phyloP scores from a whole-genome alignment of 2,113 vertebrate genomes.

The Lophius piscatorius region DNA sequence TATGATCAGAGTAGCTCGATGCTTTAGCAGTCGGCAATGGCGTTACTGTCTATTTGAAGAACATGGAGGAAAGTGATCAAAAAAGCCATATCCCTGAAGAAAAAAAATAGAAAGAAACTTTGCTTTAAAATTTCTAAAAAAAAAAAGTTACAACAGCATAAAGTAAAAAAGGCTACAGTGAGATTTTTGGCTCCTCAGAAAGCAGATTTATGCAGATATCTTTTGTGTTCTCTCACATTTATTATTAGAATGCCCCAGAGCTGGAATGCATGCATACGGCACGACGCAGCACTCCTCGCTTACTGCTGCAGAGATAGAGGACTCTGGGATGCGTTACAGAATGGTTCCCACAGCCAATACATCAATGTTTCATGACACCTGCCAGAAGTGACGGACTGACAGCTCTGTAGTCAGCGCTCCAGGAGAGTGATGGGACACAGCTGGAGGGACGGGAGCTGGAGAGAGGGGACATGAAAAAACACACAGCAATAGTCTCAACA shows the following conservation, averaged over 20 bases:
- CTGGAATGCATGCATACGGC: constrained; percentile 5
- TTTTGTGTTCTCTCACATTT: constrained; percentile 37
- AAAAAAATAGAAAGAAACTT: constrained; percentile 20
- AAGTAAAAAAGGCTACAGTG: constrained; percentile 1
- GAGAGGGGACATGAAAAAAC: constrained; percentile 13
- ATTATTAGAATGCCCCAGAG: constrained; percentile 45
- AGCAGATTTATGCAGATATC: constrained; percentile 28
- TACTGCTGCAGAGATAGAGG: constrained; percentile 37
- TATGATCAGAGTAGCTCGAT: constrained; percentile 71
- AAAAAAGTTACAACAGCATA: constrained; percentile 38
- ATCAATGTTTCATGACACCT: constrained; percentile 69
- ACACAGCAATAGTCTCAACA: background rate
- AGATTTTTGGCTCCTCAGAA: constrained; percentile 16
- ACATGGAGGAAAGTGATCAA: constrained; percentile 52
- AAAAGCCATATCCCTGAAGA: constrained; percentile 18
- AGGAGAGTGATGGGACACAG: constrained; percentile 49
- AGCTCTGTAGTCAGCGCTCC: constrained; percentile 38
- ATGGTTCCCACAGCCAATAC: constrained; percentile 37
- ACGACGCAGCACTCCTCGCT: constrained; percentile 12
- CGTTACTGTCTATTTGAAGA: constrained; percentile 52
- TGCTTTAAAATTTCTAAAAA: constrained; percentile 33
- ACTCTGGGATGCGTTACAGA: constrained; percentile 30
- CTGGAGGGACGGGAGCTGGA: constrained; percentile 34
- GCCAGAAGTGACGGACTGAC: constrained; percentile 64
- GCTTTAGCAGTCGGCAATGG: constrained; percentile 44